phyloP scores from a whole-genome alignment of 2,888 invertebrate genomes.

The Leucozona laternaria region DNA sequence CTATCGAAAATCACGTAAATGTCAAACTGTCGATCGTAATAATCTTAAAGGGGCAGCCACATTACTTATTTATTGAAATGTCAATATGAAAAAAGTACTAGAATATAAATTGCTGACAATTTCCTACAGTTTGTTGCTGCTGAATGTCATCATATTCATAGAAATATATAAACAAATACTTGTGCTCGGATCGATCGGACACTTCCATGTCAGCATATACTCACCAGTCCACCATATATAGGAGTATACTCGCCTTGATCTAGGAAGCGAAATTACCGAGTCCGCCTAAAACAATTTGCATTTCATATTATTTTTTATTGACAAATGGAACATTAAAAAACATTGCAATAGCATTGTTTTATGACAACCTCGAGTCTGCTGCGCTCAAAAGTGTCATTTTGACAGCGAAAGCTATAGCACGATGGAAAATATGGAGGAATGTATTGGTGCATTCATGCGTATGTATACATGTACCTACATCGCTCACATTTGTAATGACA shows the following conservation, averaged over 20 bases:
- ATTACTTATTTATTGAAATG: conserved; percentile 63
- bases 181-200: not conserved
- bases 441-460: not conserved
- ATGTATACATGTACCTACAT: conserved; percentile 24
- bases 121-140: conserved; percentile 47
- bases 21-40: conserved; percentile 63
- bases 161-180: not conserved
- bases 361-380: conserved; percentile 31
- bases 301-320: conserved; percentile 66
- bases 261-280: conserved; percentile 67
- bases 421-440: conserved; percentile 14
- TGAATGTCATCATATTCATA: conserved; percentile 38
- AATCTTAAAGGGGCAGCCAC: conserved; percentile 52
- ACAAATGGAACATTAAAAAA: conserved; percentile 66
- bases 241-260: not conserved
- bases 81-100: conserved; percentile 52
- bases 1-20: conserved; percentile 49
- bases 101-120: conserved; percentile 66
- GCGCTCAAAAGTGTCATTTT: conserved; percentile 61
- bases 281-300: conserved; percentile 68
- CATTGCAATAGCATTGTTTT: conserved; percentile 40
- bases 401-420: conserved; percentile 34
- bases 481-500: conserved; percentile 65
- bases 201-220: conserved; percentile 24
- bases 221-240: not conserved